Base-by-base conservation (phyloP, 2,888 invertebrate species). In the Platycheirus rosarum region DNA sequence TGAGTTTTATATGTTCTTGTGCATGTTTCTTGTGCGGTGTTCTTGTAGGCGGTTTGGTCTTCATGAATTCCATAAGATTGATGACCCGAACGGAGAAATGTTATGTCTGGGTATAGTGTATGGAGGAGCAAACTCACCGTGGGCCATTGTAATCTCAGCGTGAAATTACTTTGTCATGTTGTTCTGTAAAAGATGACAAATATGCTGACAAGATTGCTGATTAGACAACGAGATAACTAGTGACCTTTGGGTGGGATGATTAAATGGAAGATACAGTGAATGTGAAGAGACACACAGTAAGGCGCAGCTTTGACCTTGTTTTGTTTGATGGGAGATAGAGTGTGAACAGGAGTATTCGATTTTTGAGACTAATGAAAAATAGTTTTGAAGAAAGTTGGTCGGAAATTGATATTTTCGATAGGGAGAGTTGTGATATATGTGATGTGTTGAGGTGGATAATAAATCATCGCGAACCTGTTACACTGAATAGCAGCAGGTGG, bases 141-240 rank as follows among this genome's bases (percentile, higher is more conserved):
- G 35, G 11, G 40, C 53, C 57, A 48, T 66, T 71, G 57, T 63
- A 69, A 69, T 76, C 71, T 60, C 68, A 68, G 78, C 66, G 35
- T 57, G 55, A 73, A 68, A 68, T 68, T 68, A 68, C 62, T 73
- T 79, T 63, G 68, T 79, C 73, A 71, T 74, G 62, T 62, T 8
- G 48, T 42, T 71, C 49, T 18, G 53, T 71, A 48, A 71, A 71
- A 68, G 53, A 79, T 73, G 73, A 79, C 78, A 79, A 79, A 79
- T 79, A 68, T 73, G 73, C 73, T 79, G 78, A 79, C 78, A 79
- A 79, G 78, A 79, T 68, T 68, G 68, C 73, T 79, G 78, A 68
- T 79, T 79, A 68, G 78, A 79, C 73, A 68, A 68, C 26, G 23
- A 62, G 78, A 73, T 79, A 74, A 68, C 68, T 74, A 48, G 46